Base-by-base conservation (phyloP, 2,797 vertebrate species). In the Sebastes hubbsi region DNA sequence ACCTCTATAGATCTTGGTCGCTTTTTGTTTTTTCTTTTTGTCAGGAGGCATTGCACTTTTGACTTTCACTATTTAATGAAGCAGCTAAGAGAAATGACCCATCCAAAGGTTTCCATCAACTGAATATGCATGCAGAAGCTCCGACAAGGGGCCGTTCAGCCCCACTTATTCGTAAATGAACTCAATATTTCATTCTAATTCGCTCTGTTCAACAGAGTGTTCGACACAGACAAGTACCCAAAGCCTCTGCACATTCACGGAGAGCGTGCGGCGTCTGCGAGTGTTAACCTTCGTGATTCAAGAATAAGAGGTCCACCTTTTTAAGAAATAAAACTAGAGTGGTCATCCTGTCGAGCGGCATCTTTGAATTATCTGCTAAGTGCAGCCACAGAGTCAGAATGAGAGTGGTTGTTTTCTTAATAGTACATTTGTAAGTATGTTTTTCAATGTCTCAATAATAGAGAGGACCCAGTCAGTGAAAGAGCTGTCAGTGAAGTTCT, bases 51-150 rank as follows among this genome's bases (percentile, higher is more conserved):
- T 89, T 91, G 90, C 90, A 92, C 93, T 93, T 94, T 94, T 92
- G 92, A 95, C 93, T 96, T 94, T 94, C 91, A 93, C 91, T 89
- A 93, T 94, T 94, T 95, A 95, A 95, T 93, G 94, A 93, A 94
- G 94, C 93, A 94, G 94, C 89, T 85, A 83, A 93, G 93, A 95
- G 94, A 95, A 95, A 95, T 93, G 93, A 94, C 91, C 92, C 92
- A 89, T 93, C 91, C 90, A 86, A 74, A 92, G 92, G 93, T 92
- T 95, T 95, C 94, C 92, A 94, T 95, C 92, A 94, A 84, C 83
- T 87, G 89, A 93, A 95, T 94, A 91, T 93, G 91, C 91, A 90
- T 81, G 91, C 87, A 88, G 90, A 90, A 93, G 89, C 91, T 90
- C 82, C 83, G 81, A 91, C 92, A 89, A 92, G 92, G 88, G 93